Evolutionary conservation across 2,797 vertebrate species (phyloP), one percentile per base, ranked within the genome.

Genomic region (Premnoplex brunnescens): DNA sequence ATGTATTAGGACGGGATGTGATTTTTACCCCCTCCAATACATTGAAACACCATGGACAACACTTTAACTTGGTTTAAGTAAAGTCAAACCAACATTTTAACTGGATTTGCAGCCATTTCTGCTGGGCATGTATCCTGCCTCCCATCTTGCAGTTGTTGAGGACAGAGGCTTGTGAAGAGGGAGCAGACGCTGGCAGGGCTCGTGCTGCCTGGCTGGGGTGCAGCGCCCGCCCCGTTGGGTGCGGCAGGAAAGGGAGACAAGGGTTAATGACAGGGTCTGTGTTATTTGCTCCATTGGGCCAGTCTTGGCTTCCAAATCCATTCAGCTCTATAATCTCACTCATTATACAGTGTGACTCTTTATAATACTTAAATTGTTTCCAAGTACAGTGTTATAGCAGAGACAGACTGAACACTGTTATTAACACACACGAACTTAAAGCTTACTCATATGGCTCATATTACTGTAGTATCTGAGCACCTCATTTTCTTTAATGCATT

Each of bases 401-500:
- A 86, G 76, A 81, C 17, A 1, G 79, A 74, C 52, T 0, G 49
- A 96, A 87, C 89, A 72, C 91, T 95, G 67, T 95, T 93, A 97
- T 95, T 97, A 95, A 73, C 46, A 14, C 14, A 54, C 74, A 66
- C 3, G 6, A 89, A 89, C 85, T 88, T 91, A 72, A 85, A 90
- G 91, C 94, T 87, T 94, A 83, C 75, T 95, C 92, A 95, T 63
- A 85, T 14, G 55, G 58, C 82, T 95, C 12, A 0, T 72, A 67
- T 92, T 92, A 52, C 68, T 6, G 11, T 58, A 81, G 66, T 81
- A 49, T 41, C 55, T 69, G 55, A 95, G 82, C 79, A 88, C 76
- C 92, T 91, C 88, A 94, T 96, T 86, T 93, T 91, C 80, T 91
- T 88, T 91, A 91, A 91, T 82, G 54, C 78, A 94, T 94, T 95